Evolutionary conservation across 1,140 invertebrate genomes (phyloP).

Genomic region (Diploscapter pachys): DNA sequence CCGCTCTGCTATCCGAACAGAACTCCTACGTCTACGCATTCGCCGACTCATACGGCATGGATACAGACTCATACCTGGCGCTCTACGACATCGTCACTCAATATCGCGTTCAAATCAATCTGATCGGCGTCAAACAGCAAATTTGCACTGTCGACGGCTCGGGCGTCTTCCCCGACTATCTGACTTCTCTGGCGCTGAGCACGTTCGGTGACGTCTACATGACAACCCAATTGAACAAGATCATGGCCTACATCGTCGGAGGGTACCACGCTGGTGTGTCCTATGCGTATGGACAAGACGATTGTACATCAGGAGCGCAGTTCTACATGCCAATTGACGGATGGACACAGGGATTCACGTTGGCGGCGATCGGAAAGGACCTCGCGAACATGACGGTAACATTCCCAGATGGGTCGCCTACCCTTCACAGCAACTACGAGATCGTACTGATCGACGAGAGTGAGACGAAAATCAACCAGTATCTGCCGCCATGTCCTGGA

Average conservation of each 20-base stretch:
- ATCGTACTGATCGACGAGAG: constrained; percentile 20
- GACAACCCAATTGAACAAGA: constrained; percentile 31
- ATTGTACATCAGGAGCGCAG: constrained; percentile 11
- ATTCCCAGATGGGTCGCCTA: constrained; percentile 27
- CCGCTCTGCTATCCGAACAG: constrained; percentile 19
- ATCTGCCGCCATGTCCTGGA: constrained; percentile 8
- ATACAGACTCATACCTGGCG: constrained; percentile 10
- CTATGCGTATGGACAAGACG: constrained; percentile 9
- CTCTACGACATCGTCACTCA: constrained; percentile 10
- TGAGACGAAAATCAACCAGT: constrained; percentile 23
- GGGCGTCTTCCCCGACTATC: constrained; percentile 20
- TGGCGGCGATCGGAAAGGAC: constrained; percentile 17
- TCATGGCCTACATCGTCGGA: constrained; percentile 34
- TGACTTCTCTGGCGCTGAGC: constrained; percentile 18
- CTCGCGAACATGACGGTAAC: constrained; percentile 19
- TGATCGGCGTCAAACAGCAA: constrained; percentile 17
- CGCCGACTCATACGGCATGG: constrained; percentile 28
- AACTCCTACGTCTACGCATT: constrained; percentile 37
- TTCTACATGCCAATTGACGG: constrained; percentile 39
- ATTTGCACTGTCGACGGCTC: constrained; percentile 24
- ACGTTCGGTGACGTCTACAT: constrained; percentile 37
- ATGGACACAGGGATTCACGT: constrained; percentile 38
- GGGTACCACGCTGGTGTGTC: constrained; percentile 37
- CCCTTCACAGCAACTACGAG: constrained; percentile 6
- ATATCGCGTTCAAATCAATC: constrained; percentile 30